Evolutionary conservation across 2,113 vertebrate species (phyloP).

Genomic region (Mixornis gularis): DNA sequence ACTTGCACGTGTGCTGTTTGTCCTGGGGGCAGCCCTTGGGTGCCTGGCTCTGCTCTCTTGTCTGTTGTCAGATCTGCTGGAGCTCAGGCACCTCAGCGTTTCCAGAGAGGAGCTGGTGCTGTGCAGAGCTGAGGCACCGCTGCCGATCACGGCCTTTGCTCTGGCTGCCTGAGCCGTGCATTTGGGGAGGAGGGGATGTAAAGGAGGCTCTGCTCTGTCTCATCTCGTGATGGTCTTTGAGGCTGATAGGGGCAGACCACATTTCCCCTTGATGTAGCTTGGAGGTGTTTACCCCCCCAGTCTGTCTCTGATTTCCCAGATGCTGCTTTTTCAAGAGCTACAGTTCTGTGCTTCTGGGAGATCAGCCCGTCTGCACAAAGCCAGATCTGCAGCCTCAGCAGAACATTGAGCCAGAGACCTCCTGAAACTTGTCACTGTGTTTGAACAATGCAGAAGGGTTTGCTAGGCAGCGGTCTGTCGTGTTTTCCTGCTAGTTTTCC

Average conservation of each 20-base stretch:
- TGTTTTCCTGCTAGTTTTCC: neutral
- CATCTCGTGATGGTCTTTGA: neutral
- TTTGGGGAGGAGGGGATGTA: neutral
- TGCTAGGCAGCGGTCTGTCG: neutral
- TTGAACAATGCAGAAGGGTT: slow-evolving; percentile 5
- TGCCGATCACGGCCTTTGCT: neutral
- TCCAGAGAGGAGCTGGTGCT: neutral
- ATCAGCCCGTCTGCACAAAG: slow-evolving; percentile 4
- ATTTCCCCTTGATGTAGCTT: neutral
- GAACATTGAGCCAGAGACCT: slow-evolving; percentile 11
- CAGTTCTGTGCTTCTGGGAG: slow-evolving; percentile 13
- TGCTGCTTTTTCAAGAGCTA: neutral
- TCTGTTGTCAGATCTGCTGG: neutral
- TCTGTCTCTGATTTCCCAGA: slow-evolving; percentile 4
- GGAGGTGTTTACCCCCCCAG: neutral
- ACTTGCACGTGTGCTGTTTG: neutral
- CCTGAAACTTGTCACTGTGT: slow-evolving; percentile 26
- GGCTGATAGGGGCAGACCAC: neutral
- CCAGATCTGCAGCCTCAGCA: slow-evolving; percentile 43
- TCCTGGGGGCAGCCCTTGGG: neutral
- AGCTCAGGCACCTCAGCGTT: neutral
- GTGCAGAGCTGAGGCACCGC: neutral
- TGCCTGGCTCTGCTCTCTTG: neutral
- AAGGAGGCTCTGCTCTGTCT: neutral
- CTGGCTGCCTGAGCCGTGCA: fast-evolving